Evolutionary conservation across 2,797 vertebrate species (phyloP), one percentile per base, ranked within the genome.

Genomic region (Cynodonichthys magdalenae): DNA sequence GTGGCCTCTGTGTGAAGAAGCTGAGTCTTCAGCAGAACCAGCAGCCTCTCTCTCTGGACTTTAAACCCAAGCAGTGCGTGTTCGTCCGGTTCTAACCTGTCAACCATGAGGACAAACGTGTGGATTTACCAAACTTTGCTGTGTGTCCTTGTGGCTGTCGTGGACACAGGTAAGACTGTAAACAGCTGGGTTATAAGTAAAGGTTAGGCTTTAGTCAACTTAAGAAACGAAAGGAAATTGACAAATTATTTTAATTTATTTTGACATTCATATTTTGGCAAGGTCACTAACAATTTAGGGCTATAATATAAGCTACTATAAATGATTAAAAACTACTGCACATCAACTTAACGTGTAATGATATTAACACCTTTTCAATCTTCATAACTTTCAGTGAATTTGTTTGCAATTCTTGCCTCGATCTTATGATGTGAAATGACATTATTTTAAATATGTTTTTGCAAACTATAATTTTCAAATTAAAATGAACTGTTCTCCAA

Each of bases 111-210:
- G 87, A 87, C 83, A 65, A 69, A 81, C 74, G 90, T 85, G 90
- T 93, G 96, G 95, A 93, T 92, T 91, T 89, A 90, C 86, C 92
- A 90, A 82, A 89, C 94, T 69, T 69, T 96, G 83, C 83, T 94
- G 69, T 91, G 85, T 52, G 69, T 86, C 39, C 57, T 90, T 63
- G 71, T 92, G 55, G 80, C 76, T 58, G 15, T 86, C 46, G 29
- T 90, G 63, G 77, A 87, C 45, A 71, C 91, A 93, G 93, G 93
- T 94, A 89, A 83, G 79, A 55, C 18, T 14, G 6, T 29, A 12
- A 29, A 36, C 42, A 5, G 17, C 15, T 44, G 41, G 29, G 14
- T 41, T 4, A 41, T 7, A 36, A 7, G 34, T 36, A 36, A 36
- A 36, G 1, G 34, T 36, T 57, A 6, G 29, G 29, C 29, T 31